Conservation (phyloP, 2,113 vertebrate genomes). For the Anseranas semipalmata region DNA sequence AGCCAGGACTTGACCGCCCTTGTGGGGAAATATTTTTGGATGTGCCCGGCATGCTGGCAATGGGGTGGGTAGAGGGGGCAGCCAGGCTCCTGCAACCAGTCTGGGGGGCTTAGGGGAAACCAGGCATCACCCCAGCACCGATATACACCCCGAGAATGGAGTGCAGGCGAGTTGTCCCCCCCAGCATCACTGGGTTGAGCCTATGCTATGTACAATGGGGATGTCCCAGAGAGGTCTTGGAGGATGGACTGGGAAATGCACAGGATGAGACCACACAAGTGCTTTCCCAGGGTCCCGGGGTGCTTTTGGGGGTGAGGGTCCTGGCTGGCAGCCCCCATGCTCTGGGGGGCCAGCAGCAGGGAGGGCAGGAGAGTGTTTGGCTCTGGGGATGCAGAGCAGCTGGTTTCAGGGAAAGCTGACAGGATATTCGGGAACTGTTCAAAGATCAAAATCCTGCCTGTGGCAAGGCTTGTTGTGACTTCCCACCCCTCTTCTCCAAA, state of each 20-base stretch:
- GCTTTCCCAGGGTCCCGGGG: background rate
- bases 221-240: accelerated
- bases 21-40: accelerated
- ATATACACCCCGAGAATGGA: background rate
- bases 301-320: background rate
- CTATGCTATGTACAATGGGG: accelerated
- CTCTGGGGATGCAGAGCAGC: background rate
- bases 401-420: background rate
- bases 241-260: background rate
- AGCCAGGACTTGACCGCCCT: background rate
- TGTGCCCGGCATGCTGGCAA: accelerated
- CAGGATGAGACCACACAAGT: accelerated
- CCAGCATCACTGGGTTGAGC: background rate
- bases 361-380: background rate
- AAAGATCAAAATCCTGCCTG: background rate
- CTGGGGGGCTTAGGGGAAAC: accelerated
- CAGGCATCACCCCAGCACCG: background rate
- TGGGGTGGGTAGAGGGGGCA: background rate
- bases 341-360: accelerated
- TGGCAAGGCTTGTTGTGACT: background rate
- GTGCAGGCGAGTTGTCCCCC: accelerated
- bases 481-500: background rate
- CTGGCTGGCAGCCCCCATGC: background rate
- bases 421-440: background rate
- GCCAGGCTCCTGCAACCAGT: background rate